A percentile compares a stretch with the other conserved stretches of the same genome.
Evolutionary conservation across 2,113 vertebrate genomes (phyloP).

Genomic region (Sylvia atricapilla): DNA sequence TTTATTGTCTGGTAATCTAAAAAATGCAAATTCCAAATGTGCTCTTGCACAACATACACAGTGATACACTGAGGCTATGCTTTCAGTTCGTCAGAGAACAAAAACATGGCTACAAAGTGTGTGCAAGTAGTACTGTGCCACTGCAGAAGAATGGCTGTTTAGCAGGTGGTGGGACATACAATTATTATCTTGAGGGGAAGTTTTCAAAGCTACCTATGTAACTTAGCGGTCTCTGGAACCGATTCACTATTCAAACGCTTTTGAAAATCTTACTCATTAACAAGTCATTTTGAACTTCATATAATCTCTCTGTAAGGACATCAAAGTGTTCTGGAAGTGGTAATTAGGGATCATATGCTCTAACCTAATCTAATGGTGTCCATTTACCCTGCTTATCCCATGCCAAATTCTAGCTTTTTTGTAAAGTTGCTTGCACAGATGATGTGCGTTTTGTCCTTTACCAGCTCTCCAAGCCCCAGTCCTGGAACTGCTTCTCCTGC

Average conservation of each 20-base stretch:
- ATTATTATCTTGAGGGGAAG: not conserved
- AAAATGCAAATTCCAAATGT: conserved; percentile 16
- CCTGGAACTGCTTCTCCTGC: not conserved
- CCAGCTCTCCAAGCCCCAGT: not conserved
- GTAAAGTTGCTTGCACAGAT: not conserved
- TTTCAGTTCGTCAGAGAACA: conserved; percentile 4
- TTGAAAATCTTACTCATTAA: conserved; percentile 22
- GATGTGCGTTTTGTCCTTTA: not conserved
- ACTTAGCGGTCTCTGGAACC: not conserved
- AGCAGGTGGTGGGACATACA: not conserved
- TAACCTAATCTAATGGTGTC: not conserved
- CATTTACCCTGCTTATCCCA: not conserved
- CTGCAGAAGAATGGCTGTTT: not conserved
- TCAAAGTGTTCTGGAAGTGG: not conserved
- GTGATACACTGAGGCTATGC: not conserved
- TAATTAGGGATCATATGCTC: not conserved
- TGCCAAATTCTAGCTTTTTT: not conserved
- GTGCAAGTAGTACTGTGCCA: not conserved
- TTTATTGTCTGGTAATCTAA: conserved; percentile 16
- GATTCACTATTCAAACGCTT: not conserved
- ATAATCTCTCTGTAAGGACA: not conserved
- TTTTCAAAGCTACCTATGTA: not conserved
- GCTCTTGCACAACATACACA: not conserved
- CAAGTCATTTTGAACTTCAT: not conserved
- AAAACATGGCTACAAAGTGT: not conserved